Percentiles rank a stretch among this genome's conserved stretches.
These are phyloP conservation scores for Catajapyx aquilonaris DNA, from an alignment of 1,140 invertebrate genomes.

Conservation along the genomic window DNA sequence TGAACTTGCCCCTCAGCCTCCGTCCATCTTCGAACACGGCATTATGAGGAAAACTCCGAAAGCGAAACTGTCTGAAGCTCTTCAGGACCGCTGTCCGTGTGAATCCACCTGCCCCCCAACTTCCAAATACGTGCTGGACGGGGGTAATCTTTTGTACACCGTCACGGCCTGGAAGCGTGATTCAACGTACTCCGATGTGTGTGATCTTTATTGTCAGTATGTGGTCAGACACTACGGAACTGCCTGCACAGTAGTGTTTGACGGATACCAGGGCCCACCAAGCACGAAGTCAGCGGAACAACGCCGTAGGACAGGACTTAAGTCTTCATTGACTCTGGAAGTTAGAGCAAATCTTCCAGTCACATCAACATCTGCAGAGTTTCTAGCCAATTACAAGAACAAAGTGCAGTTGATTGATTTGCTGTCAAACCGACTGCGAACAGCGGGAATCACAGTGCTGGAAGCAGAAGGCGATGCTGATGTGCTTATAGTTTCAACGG, in stretches of 20 bases:
- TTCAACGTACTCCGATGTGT: background rate
- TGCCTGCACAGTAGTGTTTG: slow-evolving; percentile 1
- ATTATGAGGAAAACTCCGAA: background rate
- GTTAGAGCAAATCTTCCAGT: no score
- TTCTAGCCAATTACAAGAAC: background rate
- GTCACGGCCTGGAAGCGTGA: background rate
- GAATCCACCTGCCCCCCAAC: background rate
- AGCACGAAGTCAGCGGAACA: no score
- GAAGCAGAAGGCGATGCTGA: background rate
- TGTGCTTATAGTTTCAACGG: background rate
- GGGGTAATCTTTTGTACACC: background rate
- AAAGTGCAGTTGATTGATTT: background rate
- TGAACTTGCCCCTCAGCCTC: background rate
- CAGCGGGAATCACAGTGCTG: background rate
- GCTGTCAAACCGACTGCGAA: background rate
- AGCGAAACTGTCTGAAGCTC: background rate
- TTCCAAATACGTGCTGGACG: background rate
- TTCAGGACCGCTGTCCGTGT: background rate
- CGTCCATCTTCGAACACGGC: background rate
- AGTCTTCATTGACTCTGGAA: no score
- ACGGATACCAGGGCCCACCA: background rate
- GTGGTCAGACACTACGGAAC: background rate
- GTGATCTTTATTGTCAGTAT: background rate
- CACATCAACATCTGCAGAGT: no score
- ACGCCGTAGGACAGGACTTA: no score